phyloP scores from a whole-genome alignment of 1,140 invertebrate genomes.

The Drosophila sproati region DNA sequence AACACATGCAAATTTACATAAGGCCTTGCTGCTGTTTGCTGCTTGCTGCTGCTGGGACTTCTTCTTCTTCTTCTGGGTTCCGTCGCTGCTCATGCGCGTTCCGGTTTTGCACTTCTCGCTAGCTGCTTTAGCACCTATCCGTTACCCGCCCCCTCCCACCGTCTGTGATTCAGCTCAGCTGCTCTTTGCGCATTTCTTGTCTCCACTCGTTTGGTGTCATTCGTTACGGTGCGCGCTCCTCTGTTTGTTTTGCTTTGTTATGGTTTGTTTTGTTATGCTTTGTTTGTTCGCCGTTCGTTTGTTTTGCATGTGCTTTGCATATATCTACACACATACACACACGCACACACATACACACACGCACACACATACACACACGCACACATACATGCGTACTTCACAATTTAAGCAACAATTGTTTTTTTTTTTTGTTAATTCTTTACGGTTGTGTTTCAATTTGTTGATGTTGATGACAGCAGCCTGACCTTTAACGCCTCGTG shows the following conservation, averaged over 20 bases:
- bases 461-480: conserved; percentile 47
- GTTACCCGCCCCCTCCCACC: background rate
- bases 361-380: background rate
- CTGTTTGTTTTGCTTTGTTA: conserved; percentile 23
- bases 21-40: conserved; percentile 15
- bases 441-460: conserved; percentile 59
- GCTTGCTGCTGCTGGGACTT: background rate
- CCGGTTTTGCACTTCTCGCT: conserved; percentile 14
- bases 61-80: background rate
- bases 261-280: conserved; percentile 5
- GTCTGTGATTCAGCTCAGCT: background rate
- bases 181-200: conserved; percentile 4
- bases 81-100: conserved; percentile 26
- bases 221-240: conserved; percentile 68
- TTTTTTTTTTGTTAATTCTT: conserved; percentile 51
- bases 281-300: conserved; percentile 25
- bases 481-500: conserved; percentile 75
- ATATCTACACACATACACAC: background rate
- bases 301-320: conserved; percentile 2
- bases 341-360: background rate
- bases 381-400: conserved; percentile 19
- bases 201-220: conserved; percentile 62
- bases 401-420: conserved; percentile 57
- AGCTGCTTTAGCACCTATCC: conserved; percentile 7
- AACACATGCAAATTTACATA: conserved; percentile 26